Evolutionary conservation across 2,113 vertebrate genomes (phyloP), one percentile per base, ranked within the genome.

Genomic region (Gallinago undulata): DNA sequence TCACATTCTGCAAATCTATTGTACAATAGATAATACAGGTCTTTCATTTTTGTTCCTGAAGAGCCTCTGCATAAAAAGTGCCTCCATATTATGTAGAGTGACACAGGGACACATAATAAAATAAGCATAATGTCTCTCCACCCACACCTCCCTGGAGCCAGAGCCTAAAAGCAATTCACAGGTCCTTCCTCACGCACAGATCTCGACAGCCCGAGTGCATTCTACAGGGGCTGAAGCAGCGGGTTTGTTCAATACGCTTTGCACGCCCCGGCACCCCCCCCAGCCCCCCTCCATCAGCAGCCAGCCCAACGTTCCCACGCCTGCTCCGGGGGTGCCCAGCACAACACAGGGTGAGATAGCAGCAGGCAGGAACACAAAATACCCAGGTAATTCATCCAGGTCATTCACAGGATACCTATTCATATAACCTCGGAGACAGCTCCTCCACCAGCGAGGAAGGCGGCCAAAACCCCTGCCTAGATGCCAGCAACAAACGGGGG

Each of bases 401-500:
- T n/a, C 56, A 4, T 50, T 87, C 92, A 1, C 93, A 70, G 56
- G 80, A 51, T 59, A 67, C 76, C 76, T 78, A 50, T 79, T 76
- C 84, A 18, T 7, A 57, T 25, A 69, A 60, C 77, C 84, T 75
- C 70, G 0, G 84, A 96, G 95, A 87, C 84, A 9, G 96, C 94
- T 79, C 91, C 94, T 76, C 91, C 9, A 35, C 73, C 97, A 95
- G 93, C 45, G 3, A 56, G 97, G 94, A 96, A 84, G 56, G 95
- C 83, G 24, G 97, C 97, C 97, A 97, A 92, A 82, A 95, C 8
- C 69, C 95, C 80, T 87, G 93, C 84, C 66, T 81, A 8, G 93
- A 78, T 87, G 94, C 80, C 96, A 95, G 95, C 87, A 73, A 69
- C 90, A 78, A 93, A 31, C 68, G 7, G 88, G 74, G 90, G 90